A percentile compares a stretch with the other conserved stretches of the same genome.
These are phyloP conservation scores for Leucophora obtusa DNA, from an alignment of 2,888 invertebrate genomes.

Conservation along the genomic window DNA sequence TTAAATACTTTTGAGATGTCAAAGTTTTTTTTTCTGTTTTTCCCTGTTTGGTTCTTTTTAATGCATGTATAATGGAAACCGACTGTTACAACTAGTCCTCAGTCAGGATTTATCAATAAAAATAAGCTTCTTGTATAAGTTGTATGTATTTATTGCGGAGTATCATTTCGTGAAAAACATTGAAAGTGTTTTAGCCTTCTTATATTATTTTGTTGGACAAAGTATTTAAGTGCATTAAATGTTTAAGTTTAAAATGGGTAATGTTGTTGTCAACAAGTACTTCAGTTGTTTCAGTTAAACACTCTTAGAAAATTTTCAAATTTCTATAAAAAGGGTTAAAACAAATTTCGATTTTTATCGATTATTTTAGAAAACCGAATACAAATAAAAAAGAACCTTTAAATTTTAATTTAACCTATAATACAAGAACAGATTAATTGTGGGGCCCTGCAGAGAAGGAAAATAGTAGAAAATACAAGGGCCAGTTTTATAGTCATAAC, in stretches of 20 bases:
- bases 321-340: too few relatives aligned
- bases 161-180: conserved; percentile 9
- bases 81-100: conserved; percentile 35
- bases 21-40: conserved; percentile 32
- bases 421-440: too few relatives aligned
- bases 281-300: neutral
- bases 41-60: conserved; percentile 6
- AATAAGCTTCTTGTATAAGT: conserved; percentile 55
- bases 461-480: too few relatives aligned
- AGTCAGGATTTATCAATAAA: conserved; percentile 56
- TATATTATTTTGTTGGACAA: conserved; percentile 1
- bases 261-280: conserved; percentile 1
- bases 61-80: conserved; percentile 44
- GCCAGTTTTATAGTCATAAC: too few relatives aligned
- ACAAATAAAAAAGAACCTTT: too few relatives aligned
- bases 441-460: too few relatives aligned
- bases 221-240: conserved; percentile 53
- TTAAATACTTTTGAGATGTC: conserved; percentile 60
- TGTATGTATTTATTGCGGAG: conserved; percentile 9
- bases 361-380: too few relatives aligned
- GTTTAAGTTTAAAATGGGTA: conserved; percentile 39
- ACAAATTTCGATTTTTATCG: too few relatives aligned
- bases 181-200: conserved; percentile 30
- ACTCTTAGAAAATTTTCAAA: too few relatives aligned
- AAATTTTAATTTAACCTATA: too few relatives aligned